Percentiles rank a stretch among this genome's conserved stretches.
phyloP scores from a whole-genome alignment of 92 coral and sea anemone species.

The Isaurus tuberculatus region DNA sequence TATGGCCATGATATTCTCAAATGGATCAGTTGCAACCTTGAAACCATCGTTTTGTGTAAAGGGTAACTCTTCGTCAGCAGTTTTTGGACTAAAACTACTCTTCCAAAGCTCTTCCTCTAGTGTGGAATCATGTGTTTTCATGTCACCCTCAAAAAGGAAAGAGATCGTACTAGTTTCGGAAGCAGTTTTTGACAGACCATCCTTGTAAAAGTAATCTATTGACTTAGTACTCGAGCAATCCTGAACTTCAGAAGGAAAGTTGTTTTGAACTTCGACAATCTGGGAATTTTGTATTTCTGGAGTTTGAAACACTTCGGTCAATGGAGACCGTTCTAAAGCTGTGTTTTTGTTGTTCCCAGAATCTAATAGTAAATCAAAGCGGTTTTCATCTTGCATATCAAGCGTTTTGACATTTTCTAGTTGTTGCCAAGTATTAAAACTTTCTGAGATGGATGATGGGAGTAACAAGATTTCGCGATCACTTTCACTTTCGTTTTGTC shows the following conservation, averaged over 20 bases:
- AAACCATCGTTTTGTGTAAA: not conserved
- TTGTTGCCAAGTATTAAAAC: not conserved
- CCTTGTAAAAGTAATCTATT: not conserved
- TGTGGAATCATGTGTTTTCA: not conserved
- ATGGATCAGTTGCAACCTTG: not conserved
- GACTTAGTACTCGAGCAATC: not conserved
- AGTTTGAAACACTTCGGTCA: conserved; percentile 11
- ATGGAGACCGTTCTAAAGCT: not conserved
- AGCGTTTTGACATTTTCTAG: not conserved
- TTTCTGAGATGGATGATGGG: not conserved
- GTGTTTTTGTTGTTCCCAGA: not conserved
- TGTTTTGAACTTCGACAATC: not conserved
- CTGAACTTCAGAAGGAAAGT: not conserved
- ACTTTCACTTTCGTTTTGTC: not conserved
- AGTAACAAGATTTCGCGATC: not conserved
- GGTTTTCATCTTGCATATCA: not conserved
- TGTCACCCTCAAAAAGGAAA: not conserved
- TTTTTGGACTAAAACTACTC: not conserved
- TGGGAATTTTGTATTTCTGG: not conserved
- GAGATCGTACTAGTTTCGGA: conserved; percentile 1
- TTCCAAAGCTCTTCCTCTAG: conserved; percentile 1
- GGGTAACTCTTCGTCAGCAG: not conserved
- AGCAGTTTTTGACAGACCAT: not conserved
- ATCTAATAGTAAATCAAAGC: not conserved
- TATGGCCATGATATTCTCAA: not conserved